Conservation (phyloP, 2,888 invertebrate species). For the Portevinia maculata region DNA sequence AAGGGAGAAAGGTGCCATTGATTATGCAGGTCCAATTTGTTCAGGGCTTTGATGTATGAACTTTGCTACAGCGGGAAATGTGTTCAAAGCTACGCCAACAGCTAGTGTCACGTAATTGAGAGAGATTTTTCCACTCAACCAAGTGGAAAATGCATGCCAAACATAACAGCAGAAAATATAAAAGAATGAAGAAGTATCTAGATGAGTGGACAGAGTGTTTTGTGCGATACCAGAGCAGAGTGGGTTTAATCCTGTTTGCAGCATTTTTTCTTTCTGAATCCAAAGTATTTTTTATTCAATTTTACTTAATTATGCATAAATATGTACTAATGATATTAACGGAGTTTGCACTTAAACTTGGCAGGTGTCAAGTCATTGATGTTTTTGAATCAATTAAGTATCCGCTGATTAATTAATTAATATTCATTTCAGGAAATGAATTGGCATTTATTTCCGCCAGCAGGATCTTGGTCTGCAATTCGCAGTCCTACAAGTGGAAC, state of each 20-base stretch:
- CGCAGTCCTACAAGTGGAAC: too few relatives aligned
- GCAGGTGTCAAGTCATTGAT: too few relatives aligned
- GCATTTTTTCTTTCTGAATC: neutral
- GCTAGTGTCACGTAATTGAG: conserved; percentile 35
- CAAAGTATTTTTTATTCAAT: neutral
- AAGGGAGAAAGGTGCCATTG: neutral
- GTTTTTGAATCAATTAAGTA: too few relatives aligned
- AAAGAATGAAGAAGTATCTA: neutral
- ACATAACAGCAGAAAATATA: neutral
- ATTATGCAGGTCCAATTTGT: conserved; percentile 21
- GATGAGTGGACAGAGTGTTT: neutral
- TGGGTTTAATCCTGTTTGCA: neutral
- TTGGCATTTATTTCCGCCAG: too few relatives aligned
- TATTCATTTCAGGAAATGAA: too few relatives aligned
- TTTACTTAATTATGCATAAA: too few relatives aligned
- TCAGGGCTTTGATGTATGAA: conserved; percentile 1
- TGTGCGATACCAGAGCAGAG: neutral
- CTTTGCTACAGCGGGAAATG: neutral
- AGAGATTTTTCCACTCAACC: conserved; percentile 43
- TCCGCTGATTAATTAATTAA: too few relatives aligned
- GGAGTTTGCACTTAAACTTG: too few relatives aligned
- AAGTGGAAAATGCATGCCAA: conserved; percentile 46
- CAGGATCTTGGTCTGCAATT: too few relatives aligned
- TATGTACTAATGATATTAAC: too few relatives aligned
- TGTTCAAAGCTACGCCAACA: conserved; percentile 12